Percentiles rank a stretch among this genome's conserved stretches.
Conservation (phyloP, 2,888 invertebrate species). For the Trichacis sp. region DNA sequence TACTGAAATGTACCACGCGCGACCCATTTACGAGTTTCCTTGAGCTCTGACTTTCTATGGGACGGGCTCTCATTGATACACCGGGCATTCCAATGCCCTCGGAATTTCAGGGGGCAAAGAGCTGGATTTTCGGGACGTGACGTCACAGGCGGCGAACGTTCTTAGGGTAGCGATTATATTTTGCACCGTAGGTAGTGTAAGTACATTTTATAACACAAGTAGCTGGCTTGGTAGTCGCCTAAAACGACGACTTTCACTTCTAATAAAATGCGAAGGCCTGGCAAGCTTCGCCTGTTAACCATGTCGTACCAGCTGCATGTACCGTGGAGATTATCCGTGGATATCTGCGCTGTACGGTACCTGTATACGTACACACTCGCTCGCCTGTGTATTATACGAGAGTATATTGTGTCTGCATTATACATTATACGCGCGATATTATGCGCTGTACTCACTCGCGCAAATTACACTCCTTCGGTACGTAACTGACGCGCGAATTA, state of each 20-base stretch:
- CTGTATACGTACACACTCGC: constrained; percentile 7
- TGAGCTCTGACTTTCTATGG: constrained; percentile 7
- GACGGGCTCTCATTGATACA: constrained; percentile 2
- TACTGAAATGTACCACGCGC: constrained; percentile 1
- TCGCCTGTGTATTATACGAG: neutral
- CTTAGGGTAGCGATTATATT: constrained; percentile 26
- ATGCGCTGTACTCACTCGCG: neutral
- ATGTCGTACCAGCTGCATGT: constrained; percentile 33
- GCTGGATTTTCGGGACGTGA: neutral
- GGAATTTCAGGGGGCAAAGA: neutral
- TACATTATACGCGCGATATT: constrained; percentile 4
- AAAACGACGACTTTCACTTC: constrained; percentile 62
- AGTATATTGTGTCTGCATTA: constrained; percentile 5
- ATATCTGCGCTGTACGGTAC: constrained; percentile 16
- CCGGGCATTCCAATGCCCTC: neutral
- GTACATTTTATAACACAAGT: constrained; percentile 28
- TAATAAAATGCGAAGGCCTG: constrained; percentile 63
- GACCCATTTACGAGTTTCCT: constrained; percentile 9
- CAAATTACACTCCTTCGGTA: constrained; percentile 4
- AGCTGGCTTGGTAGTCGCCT: constrained; percentile 48
- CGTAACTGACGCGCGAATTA: constrained; percentile 3
- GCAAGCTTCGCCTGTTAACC: constrained; percentile 39
- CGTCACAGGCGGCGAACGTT: neutral
- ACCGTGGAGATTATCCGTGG: constrained; percentile 29
- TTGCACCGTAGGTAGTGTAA: neutral